phyloP scores from a whole-genome alignment of 2,113 vertebrate species.

The Laterallus jamaicensis region DNA sequence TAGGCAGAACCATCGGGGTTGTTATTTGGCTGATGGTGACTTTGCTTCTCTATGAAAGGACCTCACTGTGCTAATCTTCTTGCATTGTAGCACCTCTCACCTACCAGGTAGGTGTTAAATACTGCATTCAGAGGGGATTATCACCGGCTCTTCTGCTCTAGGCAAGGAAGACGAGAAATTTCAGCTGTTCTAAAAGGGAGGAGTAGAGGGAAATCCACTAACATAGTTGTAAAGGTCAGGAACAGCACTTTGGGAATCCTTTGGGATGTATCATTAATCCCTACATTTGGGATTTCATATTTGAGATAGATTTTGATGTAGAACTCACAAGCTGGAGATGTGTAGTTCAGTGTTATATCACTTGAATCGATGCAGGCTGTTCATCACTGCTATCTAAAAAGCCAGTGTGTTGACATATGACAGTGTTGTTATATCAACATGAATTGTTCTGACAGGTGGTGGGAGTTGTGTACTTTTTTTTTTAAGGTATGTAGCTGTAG shows the following conservation, averaged over 20 bases:
- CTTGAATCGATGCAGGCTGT: slow-evolving; percentile 15
- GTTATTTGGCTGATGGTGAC: background rate
- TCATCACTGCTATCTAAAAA: slow-evolving; percentile 24
- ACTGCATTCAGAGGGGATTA: slow-evolving; percentile 9
- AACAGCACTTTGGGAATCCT: background rate
- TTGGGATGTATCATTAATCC: background rate
- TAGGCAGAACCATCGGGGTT: background rate
- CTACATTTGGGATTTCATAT: background rate
- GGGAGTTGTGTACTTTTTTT: background rate
- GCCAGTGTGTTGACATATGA: background rate
- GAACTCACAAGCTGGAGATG: background rate
- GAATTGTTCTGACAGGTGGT: slow-evolving; percentile 14
- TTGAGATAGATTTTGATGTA: slow-evolving; percentile 11
- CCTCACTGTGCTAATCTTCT: background rate
- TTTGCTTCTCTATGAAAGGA: background rate
- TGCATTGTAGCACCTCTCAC: slow-evolving; percentile 28
- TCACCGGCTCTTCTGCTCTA: background rate
- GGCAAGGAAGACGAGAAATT: background rate
- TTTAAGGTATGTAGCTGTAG: background rate
- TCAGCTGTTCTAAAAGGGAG: background rate
- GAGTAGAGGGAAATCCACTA: background rate
- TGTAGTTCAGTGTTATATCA: background rate
- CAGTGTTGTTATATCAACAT: slow-evolving; percentile 5
- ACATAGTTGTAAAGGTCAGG: background rate
- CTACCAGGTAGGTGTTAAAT: slow-evolving; percentile 41